phyloP scores from a whole-genome alignment of 2,113 vertebrate species.

The Cryptotis parvus region DNA sequence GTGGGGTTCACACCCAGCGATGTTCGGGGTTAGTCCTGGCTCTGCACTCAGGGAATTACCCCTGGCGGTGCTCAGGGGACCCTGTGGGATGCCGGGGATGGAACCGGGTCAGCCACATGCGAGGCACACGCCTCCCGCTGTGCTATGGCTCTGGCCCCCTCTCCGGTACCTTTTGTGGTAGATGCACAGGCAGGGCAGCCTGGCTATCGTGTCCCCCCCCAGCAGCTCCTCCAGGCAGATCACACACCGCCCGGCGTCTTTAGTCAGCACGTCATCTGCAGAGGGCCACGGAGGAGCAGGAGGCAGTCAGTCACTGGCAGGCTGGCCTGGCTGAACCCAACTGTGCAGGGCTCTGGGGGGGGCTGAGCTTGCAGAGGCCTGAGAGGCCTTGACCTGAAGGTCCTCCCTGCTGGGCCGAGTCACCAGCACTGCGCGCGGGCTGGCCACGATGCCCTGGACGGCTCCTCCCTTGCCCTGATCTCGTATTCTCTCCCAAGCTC shows the following conservation, averaged over 20 bases:
- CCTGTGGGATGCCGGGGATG: not conserved
- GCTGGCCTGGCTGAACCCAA: not conserved
- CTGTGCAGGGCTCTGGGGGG: not conserved
- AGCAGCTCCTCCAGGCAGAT: constrained; percentile 99
- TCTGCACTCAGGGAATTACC: too few species aligned
- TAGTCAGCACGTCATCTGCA: constrained; percentile 97
- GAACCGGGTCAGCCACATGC: too few species aligned
- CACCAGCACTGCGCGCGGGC: too few species aligned
- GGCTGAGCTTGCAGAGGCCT: not conserved
- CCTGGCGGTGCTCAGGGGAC: too few species aligned
- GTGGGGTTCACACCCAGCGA: too few species aligned
- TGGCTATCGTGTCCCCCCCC: constrained; percentile 99
- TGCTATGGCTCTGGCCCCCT: not conserved
- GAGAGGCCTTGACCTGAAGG: not conserved
- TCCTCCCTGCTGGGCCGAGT: not conserved
- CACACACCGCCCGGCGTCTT: constrained; percentile 98
- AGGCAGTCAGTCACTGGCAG: constrained; percentile 22
- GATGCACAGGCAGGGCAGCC: constrained; percentile 99
- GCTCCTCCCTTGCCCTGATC: not conserved
- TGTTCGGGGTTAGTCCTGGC: too few species aligned
- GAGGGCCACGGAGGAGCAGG: not conserved
- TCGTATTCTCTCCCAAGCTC: not conserved
- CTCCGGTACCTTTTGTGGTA: constrained; percentile 97
- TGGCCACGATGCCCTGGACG: not conserved
- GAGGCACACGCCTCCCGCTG: too few species aligned